Evolutionary conservation across 1,140 invertebrate genomes (phyloP).

Genomic region (Drosophila yakuba): DNA sequence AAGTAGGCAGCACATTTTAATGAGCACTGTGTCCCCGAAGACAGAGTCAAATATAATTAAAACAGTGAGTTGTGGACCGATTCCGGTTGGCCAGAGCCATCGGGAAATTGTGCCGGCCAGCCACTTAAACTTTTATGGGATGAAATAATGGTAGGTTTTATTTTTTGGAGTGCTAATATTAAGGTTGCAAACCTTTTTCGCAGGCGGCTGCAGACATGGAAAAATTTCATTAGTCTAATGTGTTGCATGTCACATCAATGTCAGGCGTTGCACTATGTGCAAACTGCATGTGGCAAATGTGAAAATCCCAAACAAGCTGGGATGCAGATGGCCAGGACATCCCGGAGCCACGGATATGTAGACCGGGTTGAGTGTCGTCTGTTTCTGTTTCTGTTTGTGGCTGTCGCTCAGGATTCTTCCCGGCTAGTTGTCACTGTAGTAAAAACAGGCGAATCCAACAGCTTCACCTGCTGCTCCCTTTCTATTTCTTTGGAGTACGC

Average conservation of each 20-base stretch:
- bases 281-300: constrained; percentile 61
- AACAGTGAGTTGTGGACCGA: constrained; percentile 46
- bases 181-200: constrained; percentile 12
- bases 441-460: constrained; percentile 16
- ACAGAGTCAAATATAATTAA: constrained; percentile 68
- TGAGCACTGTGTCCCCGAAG: constrained; percentile 39
- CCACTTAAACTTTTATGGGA: constrained; percentile 26
- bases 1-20: constrained; percentile 71
- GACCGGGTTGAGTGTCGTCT: constrained; percentile 39
- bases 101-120: constrained; percentile 6
- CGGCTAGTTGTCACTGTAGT: constrained; percentile 65
- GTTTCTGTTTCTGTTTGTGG: constrained; percentile 24
- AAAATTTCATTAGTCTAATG: constrained; percentile 78
- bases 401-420: constrained; percentile 55
- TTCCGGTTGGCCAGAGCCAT: constrained; percentile 1
- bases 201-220: constrained; percentile 5
- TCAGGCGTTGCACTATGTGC: constrained; percentile 52
- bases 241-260: constrained; percentile 78
- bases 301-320: constrained; percentile 76
- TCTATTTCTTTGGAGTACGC: constrained; percentile 13
- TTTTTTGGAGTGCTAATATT: constrained; percentile 25
- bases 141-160: constrained; percentile 16
- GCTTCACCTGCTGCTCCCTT: constrained; percentile 16
- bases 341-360: constrained; percentile 23
- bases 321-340: constrained; percentile 60